These are phyloP conservation scores for Aphrophora alni DNA, from an alignment of 2,888 invertebrate genomes.

Conservation along the genomic window DNA sequence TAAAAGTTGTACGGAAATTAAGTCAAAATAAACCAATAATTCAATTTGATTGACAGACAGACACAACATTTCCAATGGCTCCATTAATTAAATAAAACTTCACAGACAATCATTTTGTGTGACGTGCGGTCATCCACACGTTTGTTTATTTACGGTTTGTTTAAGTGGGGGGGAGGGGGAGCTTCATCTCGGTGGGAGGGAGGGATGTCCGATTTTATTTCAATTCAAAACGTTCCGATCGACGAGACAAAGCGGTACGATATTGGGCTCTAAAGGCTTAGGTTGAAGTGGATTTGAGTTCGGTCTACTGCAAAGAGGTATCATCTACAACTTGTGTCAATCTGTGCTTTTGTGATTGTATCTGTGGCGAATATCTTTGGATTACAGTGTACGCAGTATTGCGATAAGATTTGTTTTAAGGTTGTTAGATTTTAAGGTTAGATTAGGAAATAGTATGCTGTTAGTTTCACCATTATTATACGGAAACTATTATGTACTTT, in stretches of 20 bases:
- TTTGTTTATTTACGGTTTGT: not conserved
- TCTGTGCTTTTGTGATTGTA: not conserved
- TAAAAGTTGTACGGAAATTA: too few relatives aligned
- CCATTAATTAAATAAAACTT: too few relatives aligned
- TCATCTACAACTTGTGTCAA: not conserved
- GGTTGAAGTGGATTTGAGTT: not conserved
- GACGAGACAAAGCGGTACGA: not conserved
- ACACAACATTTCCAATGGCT: too few relatives aligned
- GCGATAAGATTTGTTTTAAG: not conserved
- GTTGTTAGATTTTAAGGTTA: too few relatives aligned
- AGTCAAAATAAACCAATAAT: too few relatives aligned
- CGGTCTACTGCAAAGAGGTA: constrained; percentile 9
- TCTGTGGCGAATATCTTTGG: not conserved
- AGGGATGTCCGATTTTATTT: not conserved
- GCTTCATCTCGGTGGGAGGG: not conserved
- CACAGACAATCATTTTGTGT: too few relatives aligned
- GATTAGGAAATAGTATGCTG: too few relatives aligned
- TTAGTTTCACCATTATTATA: too few relatives aligned
- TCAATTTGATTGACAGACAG: too few relatives aligned
- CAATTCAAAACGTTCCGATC: not conserved
- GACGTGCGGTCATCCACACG: not conserved
- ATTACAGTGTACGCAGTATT: constrained; percentile 3
- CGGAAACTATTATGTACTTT: too few relatives aligned
- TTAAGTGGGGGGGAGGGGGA: not conserved
- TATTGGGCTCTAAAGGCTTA: not conserved